These are phyloP conservation scores for Lysandra bellargus DNA, from an alignment of 2,888 invertebrate genomes.

Conservation along the genomic window DNA sequence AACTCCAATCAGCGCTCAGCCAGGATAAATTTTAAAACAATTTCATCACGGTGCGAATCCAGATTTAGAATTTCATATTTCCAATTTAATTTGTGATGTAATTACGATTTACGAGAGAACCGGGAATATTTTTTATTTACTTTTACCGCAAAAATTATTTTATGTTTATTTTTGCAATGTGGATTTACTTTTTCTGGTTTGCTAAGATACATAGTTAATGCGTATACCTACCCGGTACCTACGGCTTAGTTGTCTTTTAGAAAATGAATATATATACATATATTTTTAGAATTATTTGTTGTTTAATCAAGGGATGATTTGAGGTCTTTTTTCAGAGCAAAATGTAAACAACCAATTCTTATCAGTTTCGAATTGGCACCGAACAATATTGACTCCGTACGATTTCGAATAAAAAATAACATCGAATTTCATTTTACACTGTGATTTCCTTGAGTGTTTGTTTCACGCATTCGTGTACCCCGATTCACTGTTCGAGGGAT, in stretches of 20 bases:
- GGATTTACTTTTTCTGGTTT: neutral
- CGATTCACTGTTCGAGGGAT: conserved; percentile 26
- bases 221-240: neutral
- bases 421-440: neutral
- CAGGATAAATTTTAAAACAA: conserved; percentile 2
- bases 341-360: neutral
- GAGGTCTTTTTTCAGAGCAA: neutral
- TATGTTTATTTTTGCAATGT: neutral
- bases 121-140: neutral
- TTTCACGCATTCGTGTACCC: conserved; percentile 1
- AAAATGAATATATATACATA: too few relatives aligned
- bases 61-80: conserved; percentile 18
- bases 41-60: neutral
- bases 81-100: neutral
- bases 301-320: neutral
- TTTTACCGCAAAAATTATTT: neutral
- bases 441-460: conserved; percentile 20
- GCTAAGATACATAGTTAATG: neutral
- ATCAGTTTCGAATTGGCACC: neutral
- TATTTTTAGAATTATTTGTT: neutral
- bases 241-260: too few relatives aligned
- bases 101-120: neutral
- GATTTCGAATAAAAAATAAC: conserved; percentile 1
- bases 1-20: conserved; percentile 27
- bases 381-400: neutral